These are phyloP conservation scores for Drosophila bifasciata DNA, from an alignment of 1,140 invertebrate species.

Conservation along the genomic window DNA sequence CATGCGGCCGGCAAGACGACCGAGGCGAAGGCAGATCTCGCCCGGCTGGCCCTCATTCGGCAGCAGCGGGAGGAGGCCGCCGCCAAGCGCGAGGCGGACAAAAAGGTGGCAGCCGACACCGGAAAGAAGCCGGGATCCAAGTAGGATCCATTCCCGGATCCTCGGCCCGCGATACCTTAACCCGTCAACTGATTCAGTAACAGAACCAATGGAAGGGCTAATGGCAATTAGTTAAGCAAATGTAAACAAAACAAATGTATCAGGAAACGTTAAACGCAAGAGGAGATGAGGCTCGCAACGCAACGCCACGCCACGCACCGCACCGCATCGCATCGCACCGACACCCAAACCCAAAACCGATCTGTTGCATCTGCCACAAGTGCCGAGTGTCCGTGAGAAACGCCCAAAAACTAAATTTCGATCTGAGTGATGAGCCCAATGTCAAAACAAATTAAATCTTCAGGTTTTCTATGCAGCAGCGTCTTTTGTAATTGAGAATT, in stretches of 20 bases:
- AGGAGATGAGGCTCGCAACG: not conserved
- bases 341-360: not conserved
- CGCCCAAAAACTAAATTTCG: not conserved
- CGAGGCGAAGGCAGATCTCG: conserved; percentile 96
- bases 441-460: conserved; percentile 37
- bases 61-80: conserved; percentile 97
- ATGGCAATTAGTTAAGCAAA: conserved; percentile 64
- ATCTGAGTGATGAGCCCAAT: too few relatives aligned
- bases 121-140: conserved; percentile 53
- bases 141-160: conserved; percentile 18
- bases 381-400: not conserved
- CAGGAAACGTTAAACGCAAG: not conserved
- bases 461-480: conserved; percentile 41
- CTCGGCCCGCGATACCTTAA: not conserved
- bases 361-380: conserved; percentile 3
- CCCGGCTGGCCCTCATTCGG: conserved; percentile 94
- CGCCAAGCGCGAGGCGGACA: conserved; percentile 94
- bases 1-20: conserved; percentile 98
- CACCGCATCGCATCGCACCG: not conserved
- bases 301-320: too few relatives aligned
- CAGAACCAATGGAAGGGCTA: conserved; percentile 22
- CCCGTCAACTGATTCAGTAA: not conserved
- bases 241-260: conserved; percentile 6
- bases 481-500: conserved; percentile 71
- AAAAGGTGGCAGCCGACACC: conserved; percentile 85